phyloP scores from a whole-genome alignment of 2,113 vertebrate species.

The Stegostoma tigrinum region DNA sequence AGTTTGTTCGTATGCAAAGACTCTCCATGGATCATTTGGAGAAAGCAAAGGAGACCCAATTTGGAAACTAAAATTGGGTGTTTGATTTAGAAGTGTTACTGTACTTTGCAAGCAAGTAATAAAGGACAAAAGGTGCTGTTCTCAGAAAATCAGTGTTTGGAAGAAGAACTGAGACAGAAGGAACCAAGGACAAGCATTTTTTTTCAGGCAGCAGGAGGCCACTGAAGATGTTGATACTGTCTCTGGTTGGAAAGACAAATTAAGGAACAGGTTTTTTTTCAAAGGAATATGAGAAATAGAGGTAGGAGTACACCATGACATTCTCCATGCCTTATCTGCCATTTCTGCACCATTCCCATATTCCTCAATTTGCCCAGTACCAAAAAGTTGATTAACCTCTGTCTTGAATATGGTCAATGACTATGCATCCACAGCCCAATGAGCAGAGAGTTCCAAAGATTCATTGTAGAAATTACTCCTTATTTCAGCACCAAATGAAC shows the following conservation, averaged over 20 bases:
- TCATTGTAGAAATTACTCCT: too few relatives aligned
- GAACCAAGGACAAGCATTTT: not conserved
- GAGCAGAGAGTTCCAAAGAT: too few relatives aligned
- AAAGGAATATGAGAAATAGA: too few relatives aligned
- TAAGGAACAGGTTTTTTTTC: not conserved
- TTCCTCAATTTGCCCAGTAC: too few relatives aligned
- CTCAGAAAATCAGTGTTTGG: not conserved
- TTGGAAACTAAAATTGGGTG: not conserved
- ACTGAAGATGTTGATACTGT: not conserved
- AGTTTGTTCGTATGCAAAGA: not conserved
- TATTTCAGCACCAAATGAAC: too few relatives aligned
- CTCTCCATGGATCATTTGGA: not conserved
- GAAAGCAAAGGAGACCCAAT: not conserved
- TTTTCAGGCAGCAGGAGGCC: not conserved
- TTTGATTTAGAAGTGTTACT: not conserved
- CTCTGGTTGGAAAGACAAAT: not conserved
- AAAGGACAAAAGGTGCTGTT: not conserved
- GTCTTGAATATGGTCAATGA: too few relatives aligned
- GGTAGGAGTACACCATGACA: too few relatives aligned
- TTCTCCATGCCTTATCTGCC: too few relatives aligned
- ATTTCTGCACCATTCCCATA: too few relatives aligned
- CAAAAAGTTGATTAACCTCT: too few relatives aligned
- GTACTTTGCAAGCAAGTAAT: not conserved
- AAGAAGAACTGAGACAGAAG: not conserved
- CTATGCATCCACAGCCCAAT: too few relatives aligned